A percentile compares a stretch with the other conserved stretches of the same genome.
phyloP scores from a whole-genome alignment of 2,113 vertebrate genomes.

The Orientallactaga bullata region DNA sequence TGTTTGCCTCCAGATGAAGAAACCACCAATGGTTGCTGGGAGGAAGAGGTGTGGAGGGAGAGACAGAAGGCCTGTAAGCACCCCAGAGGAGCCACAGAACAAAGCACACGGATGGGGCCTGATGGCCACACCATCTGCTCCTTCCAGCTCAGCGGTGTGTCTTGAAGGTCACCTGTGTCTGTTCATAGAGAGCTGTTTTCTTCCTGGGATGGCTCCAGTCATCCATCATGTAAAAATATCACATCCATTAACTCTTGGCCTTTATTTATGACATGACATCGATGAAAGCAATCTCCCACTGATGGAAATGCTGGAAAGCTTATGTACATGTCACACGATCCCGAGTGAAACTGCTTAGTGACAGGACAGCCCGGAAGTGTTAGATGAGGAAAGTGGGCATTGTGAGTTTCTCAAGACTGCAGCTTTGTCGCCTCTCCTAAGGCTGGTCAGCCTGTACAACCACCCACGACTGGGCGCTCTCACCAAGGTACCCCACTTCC shows the following conservation, averaged over 20 bases:
- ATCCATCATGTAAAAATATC: rapidly evolving
- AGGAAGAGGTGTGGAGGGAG: background rate
- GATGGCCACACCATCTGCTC: too few relatives aligned
- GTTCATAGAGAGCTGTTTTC: background rate
- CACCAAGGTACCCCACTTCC: rapidly evolving
- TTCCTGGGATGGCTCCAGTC: background rate
- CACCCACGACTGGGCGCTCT: rapidly evolving
- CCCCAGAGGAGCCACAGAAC: too few relatives aligned
- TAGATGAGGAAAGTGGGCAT: rapidly evolving
- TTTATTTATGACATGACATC: background rate
- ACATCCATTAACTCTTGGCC: rapidly evolving
- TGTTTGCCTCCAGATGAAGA: background rate
- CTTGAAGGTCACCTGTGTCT: rapidly evolving
- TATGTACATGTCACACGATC: rapidly evolving
- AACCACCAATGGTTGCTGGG: background rate
- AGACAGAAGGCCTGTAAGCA: background rate
- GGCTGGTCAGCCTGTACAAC: rapidly evolving
- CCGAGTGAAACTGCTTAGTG: rapidly evolving
- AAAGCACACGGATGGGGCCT: too few relatives aligned
- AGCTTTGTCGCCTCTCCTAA: background rate
- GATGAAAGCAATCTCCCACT: too few relatives aligned
- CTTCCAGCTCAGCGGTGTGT: too few relatives aligned
- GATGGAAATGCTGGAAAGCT: background rate
- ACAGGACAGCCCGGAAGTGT: too few relatives aligned
- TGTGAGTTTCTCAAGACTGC: rapidly evolving